Evolutionary conservation across 2,797 vertebrate genomes (phyloP).

Genomic region (Ambastaia sidthimunki): DNA sequence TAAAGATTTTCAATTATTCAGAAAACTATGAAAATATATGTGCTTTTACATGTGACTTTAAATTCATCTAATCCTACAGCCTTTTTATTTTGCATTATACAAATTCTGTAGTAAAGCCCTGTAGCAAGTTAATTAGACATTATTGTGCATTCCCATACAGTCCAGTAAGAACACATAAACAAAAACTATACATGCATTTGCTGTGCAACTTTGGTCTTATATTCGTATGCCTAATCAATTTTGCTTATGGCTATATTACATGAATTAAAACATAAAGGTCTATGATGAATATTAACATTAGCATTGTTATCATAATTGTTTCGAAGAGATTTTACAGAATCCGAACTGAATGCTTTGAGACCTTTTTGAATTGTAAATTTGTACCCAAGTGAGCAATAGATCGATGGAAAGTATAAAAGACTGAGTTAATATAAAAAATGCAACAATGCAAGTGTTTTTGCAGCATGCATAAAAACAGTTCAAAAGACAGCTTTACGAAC

Average conservation of each 20-base stretch:
- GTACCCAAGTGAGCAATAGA: not conserved
- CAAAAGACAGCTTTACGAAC: constrained; percentile 62
- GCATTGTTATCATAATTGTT: not conserved
- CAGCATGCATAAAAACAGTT: constrained; percentile 8
- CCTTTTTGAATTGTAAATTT: not conserved
- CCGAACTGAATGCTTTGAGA: not conserved
- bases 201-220: not conserved
- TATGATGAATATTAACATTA: not conserved
- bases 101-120: not conserved
- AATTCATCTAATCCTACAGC: not conserved
- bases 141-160: not conserved
- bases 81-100: not conserved
- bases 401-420: not conserved
- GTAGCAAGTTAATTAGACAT: not conserved
- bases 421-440: constrained; percentile 6
- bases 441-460: constrained; percentile 12
- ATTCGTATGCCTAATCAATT: not conserved
- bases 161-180: no score
- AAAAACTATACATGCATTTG: not conserved
- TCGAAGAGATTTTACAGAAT: not conserved
- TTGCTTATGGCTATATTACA: not conserved
- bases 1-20: not conserved
- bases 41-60: not conserved
- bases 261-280: not conserved
- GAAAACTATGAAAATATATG: not conserved